Evolutionary conservation across 2,797 vertebrate genomes (phyloP), one percentile per base, ranked within the genome.

Genomic region (Enteromius treurensis): DNA sequence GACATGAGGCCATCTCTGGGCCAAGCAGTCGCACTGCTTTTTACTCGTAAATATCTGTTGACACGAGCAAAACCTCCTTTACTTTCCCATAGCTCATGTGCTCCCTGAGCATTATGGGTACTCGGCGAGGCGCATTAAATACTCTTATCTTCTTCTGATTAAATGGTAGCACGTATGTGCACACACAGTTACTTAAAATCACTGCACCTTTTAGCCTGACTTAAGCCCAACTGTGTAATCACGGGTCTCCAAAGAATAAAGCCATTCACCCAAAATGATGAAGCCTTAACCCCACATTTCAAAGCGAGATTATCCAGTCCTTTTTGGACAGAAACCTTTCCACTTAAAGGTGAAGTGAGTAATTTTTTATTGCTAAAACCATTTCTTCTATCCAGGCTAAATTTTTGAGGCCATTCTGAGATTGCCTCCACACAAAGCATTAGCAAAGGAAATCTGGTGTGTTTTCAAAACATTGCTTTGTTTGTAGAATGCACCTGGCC

Each of bases 11-110:
- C 75, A 71, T 81, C 85, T 76, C 19, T 37, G 55, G 78, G 86
- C 86, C 81, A 89, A 86, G 69, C 84, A 49, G 69, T 83, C 42
- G 69, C 51, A 81, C 71, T 81, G 47, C 40, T 83, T 88, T 76
- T 73, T 42, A 0, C 82, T 79, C 42, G 45, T 64, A 82, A 79
- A 84, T 81, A 77, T 80, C 75, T 80, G 82, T 67, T 87, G 87
- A 87, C 77, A 83, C 70, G 45, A 40, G 53, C 55, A 78, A 89
- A 89, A 87, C 86, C 79, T 86, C 26, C 40, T 40, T 51, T 53
- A 77, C 60, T 85, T 86, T 84, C 74, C 23, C n/a, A 78, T 77
- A 23, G 67, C 81, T 81, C 45, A 42, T 29, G 58, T 64, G 74
- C 67, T 64, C 1, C 53, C 69, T 14, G 13, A 74, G 34, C 23